Percentiles rank a stretch among this genome's conserved stretches.
phyloP scores from a whole-genome alignment of 2,888 invertebrate genomes.

The Drosophila birchii region DNA sequence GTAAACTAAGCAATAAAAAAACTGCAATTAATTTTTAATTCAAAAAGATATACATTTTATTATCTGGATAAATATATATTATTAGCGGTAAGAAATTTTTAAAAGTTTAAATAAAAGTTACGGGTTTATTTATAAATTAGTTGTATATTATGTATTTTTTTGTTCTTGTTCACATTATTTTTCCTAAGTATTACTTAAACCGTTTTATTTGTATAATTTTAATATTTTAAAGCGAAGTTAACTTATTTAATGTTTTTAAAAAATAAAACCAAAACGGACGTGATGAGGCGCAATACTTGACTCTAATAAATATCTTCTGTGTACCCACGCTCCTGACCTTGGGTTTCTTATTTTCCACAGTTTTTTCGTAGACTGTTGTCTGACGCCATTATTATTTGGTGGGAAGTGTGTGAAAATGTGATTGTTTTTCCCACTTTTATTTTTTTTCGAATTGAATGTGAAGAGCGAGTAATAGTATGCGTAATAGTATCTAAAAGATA shows the following conservation, averaged over 20 bases:
- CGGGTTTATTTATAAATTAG: no score
- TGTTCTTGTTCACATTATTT: no score
- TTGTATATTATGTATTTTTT: no score
- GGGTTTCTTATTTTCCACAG: constrained; percentile 67
- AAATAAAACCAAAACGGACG: neutral
- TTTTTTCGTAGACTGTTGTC: constrained; percentile 53
- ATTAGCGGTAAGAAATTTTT: neutral
- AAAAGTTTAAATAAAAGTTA: neutral
- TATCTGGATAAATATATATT: neutral
- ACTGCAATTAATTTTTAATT: neutral
- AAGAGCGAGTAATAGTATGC: constrained; percentile 39
- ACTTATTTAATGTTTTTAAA: neutral
- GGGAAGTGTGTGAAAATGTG: constrained; percentile 70
- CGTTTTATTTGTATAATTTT: neutral
- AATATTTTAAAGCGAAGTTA: neutral
- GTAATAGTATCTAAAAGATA: constrained; percentile 23
- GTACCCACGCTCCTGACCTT: constrained; percentile 78
- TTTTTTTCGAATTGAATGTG: constrained; percentile 63
- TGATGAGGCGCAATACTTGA: neutral
- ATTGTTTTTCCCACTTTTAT: constrained; percentile 76
- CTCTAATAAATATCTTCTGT: neutral
- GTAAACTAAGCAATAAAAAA: no score
- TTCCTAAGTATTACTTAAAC: neutral
- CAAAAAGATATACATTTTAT: neutral
- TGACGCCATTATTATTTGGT: constrained; percentile 53